phyloP scores from a whole-genome alignment of 2,797 vertebrate species.

The Mastacembelus armatus region DNA sequence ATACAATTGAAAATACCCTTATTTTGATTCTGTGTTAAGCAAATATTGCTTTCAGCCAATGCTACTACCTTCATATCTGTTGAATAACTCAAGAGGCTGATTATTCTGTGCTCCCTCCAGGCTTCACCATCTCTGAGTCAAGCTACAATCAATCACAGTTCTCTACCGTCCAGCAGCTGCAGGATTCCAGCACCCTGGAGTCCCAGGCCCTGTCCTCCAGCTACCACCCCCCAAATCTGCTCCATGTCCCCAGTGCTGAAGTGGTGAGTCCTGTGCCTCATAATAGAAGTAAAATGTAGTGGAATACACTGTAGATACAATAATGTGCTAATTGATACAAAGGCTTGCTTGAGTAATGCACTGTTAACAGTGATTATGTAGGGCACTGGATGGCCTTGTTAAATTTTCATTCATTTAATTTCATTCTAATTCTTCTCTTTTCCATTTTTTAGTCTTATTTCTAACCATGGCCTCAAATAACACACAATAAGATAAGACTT shows the following conservation, averaged over 20 bases:
- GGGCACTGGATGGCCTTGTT: neutral
- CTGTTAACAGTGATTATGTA: neutral
- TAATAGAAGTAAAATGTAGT: neutral
- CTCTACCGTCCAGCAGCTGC: constrained; percentile 95
- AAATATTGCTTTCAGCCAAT: neutral
- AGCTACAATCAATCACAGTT: constrained; percentile 90
- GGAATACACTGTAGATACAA: neutral
- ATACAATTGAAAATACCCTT: neutral
- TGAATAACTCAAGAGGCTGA: neutral
- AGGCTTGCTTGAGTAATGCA: neutral
- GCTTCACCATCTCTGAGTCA: constrained; percentile 90
- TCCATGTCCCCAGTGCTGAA: constrained; percentile 88
- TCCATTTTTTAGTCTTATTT: neutral
- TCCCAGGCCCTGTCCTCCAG: constrained; percentile 96
- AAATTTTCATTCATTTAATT: neutral
- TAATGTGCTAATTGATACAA: neutral
- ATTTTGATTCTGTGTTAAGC: neutral
- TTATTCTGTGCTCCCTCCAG: constrained; percentile 70
- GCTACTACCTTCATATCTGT: neutral
- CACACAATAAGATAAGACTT: too few relatives aligned
- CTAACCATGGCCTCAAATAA: neutral
- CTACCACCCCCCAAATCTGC: constrained; percentile 90
- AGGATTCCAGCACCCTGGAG: constrained; percentile 98
- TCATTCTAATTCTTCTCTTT: neutral
- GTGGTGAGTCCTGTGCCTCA: constrained; percentile 69